Conservation (phyloP, 2,113 vertebrate species). For the Peromyscus californicus region DNA sequence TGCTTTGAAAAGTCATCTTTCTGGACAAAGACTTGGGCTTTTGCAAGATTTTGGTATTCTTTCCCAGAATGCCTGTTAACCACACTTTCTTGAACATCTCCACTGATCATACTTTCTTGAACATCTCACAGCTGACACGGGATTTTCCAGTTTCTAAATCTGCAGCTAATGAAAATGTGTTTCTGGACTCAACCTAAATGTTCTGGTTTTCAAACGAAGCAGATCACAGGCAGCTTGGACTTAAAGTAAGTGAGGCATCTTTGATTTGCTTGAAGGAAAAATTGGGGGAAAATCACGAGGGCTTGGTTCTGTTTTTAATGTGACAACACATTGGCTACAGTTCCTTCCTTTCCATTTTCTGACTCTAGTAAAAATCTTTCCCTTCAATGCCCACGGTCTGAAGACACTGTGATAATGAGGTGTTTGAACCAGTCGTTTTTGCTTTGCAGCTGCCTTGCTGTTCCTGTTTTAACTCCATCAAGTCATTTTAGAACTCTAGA, state of each 20-base stretch:
- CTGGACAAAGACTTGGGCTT: slow-evolving; percentile 33
- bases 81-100: neutral
- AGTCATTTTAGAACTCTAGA: slow-evolving; percentile 82
- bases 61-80: neutral
- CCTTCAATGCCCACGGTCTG: neutral
- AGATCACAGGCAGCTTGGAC: neutral
- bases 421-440: slow-evolving; percentile 25
- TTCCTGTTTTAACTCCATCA: slow-evolving; percentile 29
- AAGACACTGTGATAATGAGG: slow-evolving; percentile 10
- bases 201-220: slow-evolving; percentile 28
- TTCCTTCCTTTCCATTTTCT: slow-evolving; percentile 64
- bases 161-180: slow-evolving; percentile 30
- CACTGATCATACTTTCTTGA: neutral
- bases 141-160: neutral
- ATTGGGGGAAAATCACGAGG: neutral
- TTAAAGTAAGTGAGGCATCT: slow-evolving; percentile 26
- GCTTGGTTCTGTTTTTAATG: slow-evolving; percentile 33
- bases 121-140: neutral
- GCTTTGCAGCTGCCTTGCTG: neutral
- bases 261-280: slow-evolving; percentile 58
- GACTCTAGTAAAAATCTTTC: slow-evolving; percentile 58
- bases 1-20: neutral
- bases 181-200: neutral
- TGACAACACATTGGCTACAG: slow-evolving; percentile 21
- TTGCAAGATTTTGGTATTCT: neutral